Evolutionary conservation across 1,140 invertebrate genomes (phyloP).

Genomic region (Zaprionus tsacasi): DNA sequence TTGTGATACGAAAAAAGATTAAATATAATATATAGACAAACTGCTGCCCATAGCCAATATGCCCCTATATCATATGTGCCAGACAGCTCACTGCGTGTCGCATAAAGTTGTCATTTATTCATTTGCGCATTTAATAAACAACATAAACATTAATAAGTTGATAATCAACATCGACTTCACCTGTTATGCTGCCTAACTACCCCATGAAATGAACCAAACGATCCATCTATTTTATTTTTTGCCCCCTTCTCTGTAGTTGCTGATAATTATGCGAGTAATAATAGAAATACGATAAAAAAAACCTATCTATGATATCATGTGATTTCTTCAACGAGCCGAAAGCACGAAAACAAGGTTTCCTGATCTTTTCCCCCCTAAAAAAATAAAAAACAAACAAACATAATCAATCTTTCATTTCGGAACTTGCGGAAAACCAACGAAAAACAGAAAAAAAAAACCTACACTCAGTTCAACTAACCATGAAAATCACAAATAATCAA

Average conservation of each 20-base stretch:
- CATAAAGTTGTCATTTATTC: slow-evolving; percentile 10
- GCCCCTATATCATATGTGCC: too few species aligned
- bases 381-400: too few species aligned
- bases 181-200: slow-evolving; percentile 14
- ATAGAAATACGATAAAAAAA: not conserved
- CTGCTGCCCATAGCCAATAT: too few species aligned
- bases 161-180: slow-evolving; percentile 35
- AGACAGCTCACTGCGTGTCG: not conserved
- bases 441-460: not conserved
- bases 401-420: slow-evolving; percentile 22
- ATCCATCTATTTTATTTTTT: not conserved
- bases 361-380: too few species aligned
- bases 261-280: not conserved
- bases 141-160: slow-evolving; percentile 47
- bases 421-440: slow-evolving; percentile 24
- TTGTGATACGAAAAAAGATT: too few species aligned
- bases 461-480: slow-evolving; percentile 35
- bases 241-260: not conserved
- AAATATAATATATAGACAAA: too few species aligned
- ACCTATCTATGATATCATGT: slow-evolving; percentile 23
- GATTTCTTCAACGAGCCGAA: slow-evolving; percentile 4
- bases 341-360: too few species aligned
- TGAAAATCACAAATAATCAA: slow-evolving; percentile 58
- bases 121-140: slow-evolving; percentile 36
- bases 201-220: slow-evolving; percentile 1